Evolutionary conservation across 2,113 vertebrate species (phyloP), one percentile per base, ranked within the genome.

Genomic region (Fregetta grallaria): DNA sequence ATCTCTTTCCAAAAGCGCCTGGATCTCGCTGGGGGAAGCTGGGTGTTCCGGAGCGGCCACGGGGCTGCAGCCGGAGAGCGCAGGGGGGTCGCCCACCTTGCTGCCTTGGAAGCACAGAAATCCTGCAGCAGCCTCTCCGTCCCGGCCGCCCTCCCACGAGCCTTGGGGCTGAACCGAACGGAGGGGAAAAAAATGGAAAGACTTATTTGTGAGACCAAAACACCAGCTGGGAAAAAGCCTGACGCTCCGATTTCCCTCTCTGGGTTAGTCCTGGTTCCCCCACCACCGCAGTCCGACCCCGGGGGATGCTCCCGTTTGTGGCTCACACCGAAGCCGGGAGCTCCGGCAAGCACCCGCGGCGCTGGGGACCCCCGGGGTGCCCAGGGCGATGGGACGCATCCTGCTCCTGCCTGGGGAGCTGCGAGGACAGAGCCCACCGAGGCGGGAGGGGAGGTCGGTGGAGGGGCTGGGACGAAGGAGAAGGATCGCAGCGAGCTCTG

Each of bases 211-310:
- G 27, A 42, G 16, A 44, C 12, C 47, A 12, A 8, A 13, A 30
- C 10, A 1, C 19, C 8, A 22, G 45, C 80, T 42, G 45, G 67
- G 47, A 45, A 52, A 61, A 38, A 25, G 12, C 47, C 68, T 8
- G 15, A 4, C 3, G 20, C 38, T 42, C 47, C 3, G 2, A 9
- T 72, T 42, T n/a, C 38, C 32, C 40, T 7, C 45, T 16, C 52
- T 18, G 52, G 52, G 42, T 16, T 32, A 8, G 34, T 38, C 63
- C 79, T 5, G 29, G 53, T 10, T 34, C 44, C 17, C 34, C 53
- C 65, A 40, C 21, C 29, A 7, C 6, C 13, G 5, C 6, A 3
- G n/a, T 3, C 53, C 6, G 3, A 13, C 44, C 27, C 1, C 8
- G 52, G 53, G 34, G 32, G 79, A 53, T n/a, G 45, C 68, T 49